A percentile compares a stretch with the other conserved stretches of the same genome.
Conservation (phyloP, 1,140 invertebrate genomes). For the Scaptomyza montana region DNA sequence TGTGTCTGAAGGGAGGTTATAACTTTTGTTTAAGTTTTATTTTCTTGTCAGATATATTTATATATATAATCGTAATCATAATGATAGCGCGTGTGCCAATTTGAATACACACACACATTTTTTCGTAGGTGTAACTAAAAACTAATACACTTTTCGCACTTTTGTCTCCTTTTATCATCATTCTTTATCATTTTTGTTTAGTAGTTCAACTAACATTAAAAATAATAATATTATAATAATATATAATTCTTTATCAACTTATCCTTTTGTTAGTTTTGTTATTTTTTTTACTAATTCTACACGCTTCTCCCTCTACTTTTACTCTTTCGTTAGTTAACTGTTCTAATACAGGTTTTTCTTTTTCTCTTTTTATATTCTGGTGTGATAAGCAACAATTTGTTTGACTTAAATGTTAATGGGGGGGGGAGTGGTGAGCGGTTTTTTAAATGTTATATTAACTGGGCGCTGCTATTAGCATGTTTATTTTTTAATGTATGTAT, state of each 20-base stretch:
- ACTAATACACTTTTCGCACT: constrained; percentile 42
- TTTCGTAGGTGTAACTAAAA: constrained; percentile 55
- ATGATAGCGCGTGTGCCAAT: constrained; percentile 48
- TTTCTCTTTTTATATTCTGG: background rate
- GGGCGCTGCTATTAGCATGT: constrained; percentile 44
- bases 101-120: constrained; percentile 29
- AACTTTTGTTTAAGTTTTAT: constrained; percentile 64
- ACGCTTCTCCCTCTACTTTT: constrained; percentile 8
- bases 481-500: constrained; percentile 3
- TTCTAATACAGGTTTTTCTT: constrained; percentile 28
- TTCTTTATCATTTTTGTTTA: constrained; percentile 55
- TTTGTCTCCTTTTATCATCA: background rate
- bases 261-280: constrained; percentile 56
- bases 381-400: constrained; percentile 36
- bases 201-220: constrained; percentile 82
- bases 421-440: background rate
- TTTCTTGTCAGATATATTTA: constrained; percentile 21
- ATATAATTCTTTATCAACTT: constrained; percentile 38
- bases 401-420: constrained; percentile 26
- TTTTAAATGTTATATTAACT: constrained; percentile 29
- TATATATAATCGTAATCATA: constrained; percentile 66
- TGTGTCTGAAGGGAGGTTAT: constrained; percentile 51
- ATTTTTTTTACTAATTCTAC: constrained; percentile 48
- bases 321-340: constrained; percentile 18
- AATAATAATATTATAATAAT: constrained; percentile 66